Percentiles rank a stretch among this genome's conserved stretches.
These are phyloP conservation scores for Remorina albescens DNA, from an alignment of 2,797 vertebrate species.

Conservation along the genomic window DNA sequence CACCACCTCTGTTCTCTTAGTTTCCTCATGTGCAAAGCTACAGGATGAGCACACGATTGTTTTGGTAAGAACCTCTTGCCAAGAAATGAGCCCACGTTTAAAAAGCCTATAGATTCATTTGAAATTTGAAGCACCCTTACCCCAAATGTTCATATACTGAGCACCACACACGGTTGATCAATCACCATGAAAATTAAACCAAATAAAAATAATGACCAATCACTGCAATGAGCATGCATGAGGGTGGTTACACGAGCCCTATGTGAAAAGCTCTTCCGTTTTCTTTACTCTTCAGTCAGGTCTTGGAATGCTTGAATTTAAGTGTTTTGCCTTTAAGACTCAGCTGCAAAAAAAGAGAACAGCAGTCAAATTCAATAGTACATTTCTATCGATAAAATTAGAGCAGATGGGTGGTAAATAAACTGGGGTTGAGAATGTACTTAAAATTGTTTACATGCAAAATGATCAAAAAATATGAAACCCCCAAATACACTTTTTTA, in stretches of 20 bases:
- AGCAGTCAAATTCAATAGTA: background rate
- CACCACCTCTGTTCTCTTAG: background rate
- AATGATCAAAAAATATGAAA: background rate
- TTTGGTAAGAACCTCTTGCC: background rate
- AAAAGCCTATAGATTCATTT: background rate
- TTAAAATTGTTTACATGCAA: background rate
- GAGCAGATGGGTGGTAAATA: too few relatives aligned
- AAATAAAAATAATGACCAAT: too few relatives aligned
- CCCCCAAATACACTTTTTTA: too few relatives aligned
- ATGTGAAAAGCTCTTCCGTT: background rate
- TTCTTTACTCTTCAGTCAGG: background rate
- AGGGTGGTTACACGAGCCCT: fast-evolving
- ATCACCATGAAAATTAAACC: too few relatives aligned
- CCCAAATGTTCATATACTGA: too few relatives aligned
- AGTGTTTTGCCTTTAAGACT: background rate
- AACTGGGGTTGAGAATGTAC: background rate
- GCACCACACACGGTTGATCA: too few relatives aligned
- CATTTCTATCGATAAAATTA: background rate
- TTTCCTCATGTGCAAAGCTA: background rate
- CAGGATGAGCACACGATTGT: too few relatives aligned
- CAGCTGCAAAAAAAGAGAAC: constrained; percentile 35
- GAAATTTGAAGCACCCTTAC: too few relatives aligned
- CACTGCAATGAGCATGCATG: too few relatives aligned
- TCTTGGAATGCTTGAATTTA: too few relatives aligned
- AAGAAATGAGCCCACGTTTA: background rate